Evolutionary conservation across 1,140 invertebrate species (phyloP).

Genomic region (Euwallacea similis): DNA sequence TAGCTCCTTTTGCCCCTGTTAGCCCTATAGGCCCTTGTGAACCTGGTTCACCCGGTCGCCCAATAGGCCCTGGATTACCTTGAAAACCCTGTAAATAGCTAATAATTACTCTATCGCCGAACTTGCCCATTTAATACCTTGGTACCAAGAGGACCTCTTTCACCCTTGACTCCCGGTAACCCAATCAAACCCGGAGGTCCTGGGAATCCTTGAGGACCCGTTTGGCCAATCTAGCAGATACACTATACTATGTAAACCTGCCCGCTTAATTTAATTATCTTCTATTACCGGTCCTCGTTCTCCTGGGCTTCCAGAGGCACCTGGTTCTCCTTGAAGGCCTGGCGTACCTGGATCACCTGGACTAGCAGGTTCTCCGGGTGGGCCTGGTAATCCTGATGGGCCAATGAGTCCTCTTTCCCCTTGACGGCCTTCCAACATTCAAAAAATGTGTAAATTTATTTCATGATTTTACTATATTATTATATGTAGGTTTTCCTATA

Average conservation of each 20-base stretch:
- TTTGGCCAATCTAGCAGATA: constrained; percentile 53
- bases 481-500: too few relatives aligned
- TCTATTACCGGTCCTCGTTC: constrained; percentile 60
- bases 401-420: constrained; percentile 71
- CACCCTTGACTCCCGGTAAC: constrained; percentile 71
- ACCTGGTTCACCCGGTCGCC: constrained; percentile 62
- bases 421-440: constrained; percentile 18
- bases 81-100: constrained; percentile 63
- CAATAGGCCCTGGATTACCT: constrained; percentile 62
- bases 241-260: too few relatives aligned
- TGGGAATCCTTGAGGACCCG: constrained; percentile 65
- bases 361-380: constrained; percentile 75
- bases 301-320: constrained; percentile 70
- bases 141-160: constrained; percentile 65
- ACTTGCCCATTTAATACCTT: constrained; percentile 3
- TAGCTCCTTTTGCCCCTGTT: constrained; percentile 70
- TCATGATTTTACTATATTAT: not conserved
- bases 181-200: constrained; percentile 69
- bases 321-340: constrained; percentile 71
- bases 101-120: not conserved
- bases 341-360: constrained; percentile 73
- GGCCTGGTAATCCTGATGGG: constrained; percentile 66
- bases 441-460: not conserved
- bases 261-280: not conserved
- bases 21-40: constrained; percentile 66